Conservation (phyloP, 2,888 invertebrate species). For the Pachliopta kotzebuea region DNA sequence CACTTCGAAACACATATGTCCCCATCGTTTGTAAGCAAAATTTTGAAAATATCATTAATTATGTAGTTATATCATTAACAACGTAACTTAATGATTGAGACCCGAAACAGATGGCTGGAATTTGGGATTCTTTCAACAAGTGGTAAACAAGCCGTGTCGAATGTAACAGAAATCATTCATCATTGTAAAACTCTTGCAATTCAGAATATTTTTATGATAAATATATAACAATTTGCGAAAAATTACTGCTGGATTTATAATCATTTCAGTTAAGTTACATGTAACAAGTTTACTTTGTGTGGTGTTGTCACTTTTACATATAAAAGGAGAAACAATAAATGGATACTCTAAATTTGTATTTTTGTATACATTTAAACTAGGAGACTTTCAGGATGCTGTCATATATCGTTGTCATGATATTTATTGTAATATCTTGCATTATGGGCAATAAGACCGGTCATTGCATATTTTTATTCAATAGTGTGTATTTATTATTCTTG, state of each 20-base stretch:
- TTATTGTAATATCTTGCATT: too few species aligned
- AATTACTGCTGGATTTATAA: too few species aligned
- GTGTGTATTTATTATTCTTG: too few species aligned
- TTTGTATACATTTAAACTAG: neutral
- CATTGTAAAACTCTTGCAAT: neutral
- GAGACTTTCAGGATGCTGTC: too few species aligned
- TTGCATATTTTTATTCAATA: too few species aligned
- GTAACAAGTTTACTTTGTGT: too few species aligned
- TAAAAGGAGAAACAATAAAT: neutral
- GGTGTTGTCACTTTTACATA: too few species aligned
- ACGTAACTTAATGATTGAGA: conserved; percentile 34
- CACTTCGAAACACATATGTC: conserved; percentile 2
- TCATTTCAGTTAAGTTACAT: too few species aligned
- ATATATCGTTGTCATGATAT: too few species aligned
- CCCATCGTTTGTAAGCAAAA: conserved; percentile 29
- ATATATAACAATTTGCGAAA: neutral
- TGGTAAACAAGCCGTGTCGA: conserved; percentile 66
- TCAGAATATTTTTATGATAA: neutral
- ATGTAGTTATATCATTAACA: conserved; percentile 19
- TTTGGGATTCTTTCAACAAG: conserved; percentile 62
- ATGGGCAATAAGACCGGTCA: too few species aligned
- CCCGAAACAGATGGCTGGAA: conserved; percentile 51
- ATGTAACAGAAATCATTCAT: conserved; percentile 56
- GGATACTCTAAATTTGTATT: neutral
- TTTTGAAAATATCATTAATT: conserved; percentile 30